Percentiles rank a stretch among this genome's conserved stretches.
These are phyloP conservation scores for Simalia tracyae DNA, from an alignment of 2,797 vertebrate genomes.

Conservation along the genomic window DNA sequence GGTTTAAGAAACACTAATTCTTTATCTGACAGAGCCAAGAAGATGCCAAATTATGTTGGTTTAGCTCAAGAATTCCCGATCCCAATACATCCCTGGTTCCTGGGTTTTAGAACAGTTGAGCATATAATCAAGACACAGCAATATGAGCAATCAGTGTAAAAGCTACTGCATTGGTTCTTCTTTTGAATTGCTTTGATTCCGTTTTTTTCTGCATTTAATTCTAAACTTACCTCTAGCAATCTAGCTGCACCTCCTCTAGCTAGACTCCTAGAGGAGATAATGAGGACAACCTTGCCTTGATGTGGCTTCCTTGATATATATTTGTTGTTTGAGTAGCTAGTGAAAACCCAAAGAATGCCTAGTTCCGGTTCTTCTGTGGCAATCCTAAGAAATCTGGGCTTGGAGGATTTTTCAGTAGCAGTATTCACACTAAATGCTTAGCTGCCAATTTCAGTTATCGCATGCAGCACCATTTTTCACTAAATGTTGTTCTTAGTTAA, in stretches of 20 bases:
- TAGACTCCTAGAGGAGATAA: background rate
- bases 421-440: background rate
- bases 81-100: background rate
- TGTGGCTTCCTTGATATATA: background rate
- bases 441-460: no score
- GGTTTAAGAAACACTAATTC: conserved; percentile 44
- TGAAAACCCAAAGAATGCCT: background rate
- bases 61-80: background rate
- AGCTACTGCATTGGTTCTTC: background rate
- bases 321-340: background rate
- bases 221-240: background rate
- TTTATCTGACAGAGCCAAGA: conserved; percentile 37
- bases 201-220: background rate
- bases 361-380: background rate
- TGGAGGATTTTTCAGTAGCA: background rate
- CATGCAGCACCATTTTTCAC: background rate
- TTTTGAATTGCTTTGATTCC: background rate
- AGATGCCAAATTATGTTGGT: conserved; percentile 34
- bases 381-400: background rate
- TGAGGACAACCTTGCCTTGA: no score
- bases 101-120: conserved; percentile 34
- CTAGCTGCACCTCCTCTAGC: background rate
- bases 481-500: background rate
- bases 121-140: background rate
- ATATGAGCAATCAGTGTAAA: conserved; percentile 11